A percentile compares a stretch with the other conserved stretches of the same genome.
Evolutionary conservation across 2,797 vertebrate genomes (phyloP).

Genomic region (Hippopotamyrus pictus): DNA sequence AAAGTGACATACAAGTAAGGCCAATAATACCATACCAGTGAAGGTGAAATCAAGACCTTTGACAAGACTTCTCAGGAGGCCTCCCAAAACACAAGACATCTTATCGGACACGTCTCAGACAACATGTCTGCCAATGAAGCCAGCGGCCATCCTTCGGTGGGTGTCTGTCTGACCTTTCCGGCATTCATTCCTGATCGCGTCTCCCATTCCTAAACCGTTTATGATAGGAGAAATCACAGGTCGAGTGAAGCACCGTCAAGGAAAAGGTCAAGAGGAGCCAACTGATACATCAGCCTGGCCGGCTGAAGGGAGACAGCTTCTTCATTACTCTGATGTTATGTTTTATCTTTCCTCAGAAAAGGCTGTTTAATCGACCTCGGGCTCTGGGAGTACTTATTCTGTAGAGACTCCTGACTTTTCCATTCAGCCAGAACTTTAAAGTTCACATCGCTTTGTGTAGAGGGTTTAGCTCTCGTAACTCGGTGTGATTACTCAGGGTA

Average conservation of each 20-base stretch:
- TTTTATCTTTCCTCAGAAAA: slow-evolving; percentile 39
- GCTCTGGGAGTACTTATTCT: slow-evolving; percentile 24
- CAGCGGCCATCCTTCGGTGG: slow-evolving; percentile 44
- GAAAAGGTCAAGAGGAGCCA: slow-evolving; percentile 55
- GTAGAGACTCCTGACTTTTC: slow-evolving; percentile 34
- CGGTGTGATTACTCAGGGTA: background rate
- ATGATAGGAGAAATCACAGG: slow-evolving; percentile 60
- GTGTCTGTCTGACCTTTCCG: slow-evolving; percentile 68
- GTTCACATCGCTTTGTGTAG: background rate
- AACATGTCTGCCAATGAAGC: slow-evolving; percentile 45
- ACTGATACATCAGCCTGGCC: slow-evolving; percentile 25
- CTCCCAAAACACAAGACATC: background rate
- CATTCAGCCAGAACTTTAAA: background rate
- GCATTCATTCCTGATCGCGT: slow-evolving; percentile 70
- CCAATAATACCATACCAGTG: background rate
- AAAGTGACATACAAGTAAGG: background rate
- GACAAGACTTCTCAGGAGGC: background rate
- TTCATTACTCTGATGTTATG: slow-evolving; percentile 51
- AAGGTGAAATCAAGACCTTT: background rate
- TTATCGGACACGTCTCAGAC: slow-evolving; percentile 50
- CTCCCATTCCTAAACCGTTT: slow-evolving; percentile 63
- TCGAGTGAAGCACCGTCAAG: slow-evolving; percentile 63
- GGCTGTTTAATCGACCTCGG: slow-evolving; percentile 35
- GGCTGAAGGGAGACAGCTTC: slow-evolving; percentile 40
- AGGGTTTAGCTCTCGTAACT: background rate